Conservation (phyloP, 2,888 invertebrate genomes). For the Pterostichus madidus region DNA sequence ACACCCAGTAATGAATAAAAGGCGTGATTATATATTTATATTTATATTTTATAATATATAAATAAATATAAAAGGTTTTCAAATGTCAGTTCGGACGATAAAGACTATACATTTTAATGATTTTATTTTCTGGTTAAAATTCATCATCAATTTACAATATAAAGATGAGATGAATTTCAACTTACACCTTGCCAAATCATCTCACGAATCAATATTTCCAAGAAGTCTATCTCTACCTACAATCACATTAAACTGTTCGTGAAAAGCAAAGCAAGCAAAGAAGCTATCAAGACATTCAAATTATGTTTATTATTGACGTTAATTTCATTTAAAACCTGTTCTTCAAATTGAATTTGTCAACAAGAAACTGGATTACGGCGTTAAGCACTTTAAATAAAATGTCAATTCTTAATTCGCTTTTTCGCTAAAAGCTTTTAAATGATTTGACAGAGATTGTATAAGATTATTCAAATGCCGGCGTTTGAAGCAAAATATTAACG, state of each 20-base stretch:
- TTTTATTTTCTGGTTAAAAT: neutral
- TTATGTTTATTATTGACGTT: neutral
- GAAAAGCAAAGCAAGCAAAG: neutral
- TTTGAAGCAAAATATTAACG: neutral
- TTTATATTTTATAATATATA: too few species aligned
- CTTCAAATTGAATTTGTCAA: neutral
- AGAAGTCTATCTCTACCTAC: neutral
- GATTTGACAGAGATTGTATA: neutral
- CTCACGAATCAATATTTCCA: neutral
- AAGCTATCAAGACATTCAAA: neutral
- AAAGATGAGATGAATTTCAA: neutral
- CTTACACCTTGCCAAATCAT: neutral
- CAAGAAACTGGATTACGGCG: neutral
- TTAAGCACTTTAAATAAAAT: slow-evolving; percentile 7
- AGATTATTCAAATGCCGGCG: neutral
- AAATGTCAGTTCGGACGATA: too few species aligned
- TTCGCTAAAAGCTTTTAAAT: slow-evolving; percentile 1
- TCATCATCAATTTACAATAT: neutral
- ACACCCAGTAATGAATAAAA: too few species aligned
- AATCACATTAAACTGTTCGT: neutral
- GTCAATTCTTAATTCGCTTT: neutral
- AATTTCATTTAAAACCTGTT: neutral
- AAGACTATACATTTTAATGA: neutral
- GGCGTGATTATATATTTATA: too few species aligned
- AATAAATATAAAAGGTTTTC: too few species aligned